Percentiles rank a stretch among this genome's conserved stretches.
These are phyloP conservation scores for Enteromius mattozi DNA, from an alignment of 2,797 vertebrate genomes.

Conservation along the genomic window DNA sequence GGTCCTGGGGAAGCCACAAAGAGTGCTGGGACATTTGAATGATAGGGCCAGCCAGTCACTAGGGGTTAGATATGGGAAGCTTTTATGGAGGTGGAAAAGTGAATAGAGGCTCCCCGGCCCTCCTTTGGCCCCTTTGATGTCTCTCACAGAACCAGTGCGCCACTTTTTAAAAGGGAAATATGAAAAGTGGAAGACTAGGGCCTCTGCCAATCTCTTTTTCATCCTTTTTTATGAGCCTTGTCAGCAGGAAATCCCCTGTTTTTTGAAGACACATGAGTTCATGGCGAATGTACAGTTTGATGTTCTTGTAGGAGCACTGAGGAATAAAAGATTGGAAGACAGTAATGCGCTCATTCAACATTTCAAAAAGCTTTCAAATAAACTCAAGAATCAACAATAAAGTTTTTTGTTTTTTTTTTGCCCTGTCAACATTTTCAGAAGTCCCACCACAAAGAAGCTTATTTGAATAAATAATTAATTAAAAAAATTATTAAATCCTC, in stretches of 20 bases:
- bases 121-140: slow-evolving; percentile 69
- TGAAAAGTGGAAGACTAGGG: slow-evolving; percentile 64
- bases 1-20: slow-evolving; percentile 81
- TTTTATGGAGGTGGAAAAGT: slow-evolving; percentile 69
- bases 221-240: slow-evolving; percentile 57
- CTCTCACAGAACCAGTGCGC: slow-evolving; percentile 65
- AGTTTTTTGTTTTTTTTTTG: neutral
- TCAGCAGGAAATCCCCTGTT: slow-evolving; percentile 58
- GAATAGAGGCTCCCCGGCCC: slow-evolving; percentile 64
- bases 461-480: neutral
- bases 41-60: slow-evolving; percentile 78
- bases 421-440: neutral
- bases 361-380: slow-evolving; percentile 21
- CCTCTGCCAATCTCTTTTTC: slow-evolving; percentile 62
- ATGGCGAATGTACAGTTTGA: slow-evolving; percentile 62
- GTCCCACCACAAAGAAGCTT: neutral
- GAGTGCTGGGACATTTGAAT: slow-evolving; percentile 78
- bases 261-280: slow-evolving; percentile 47
- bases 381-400: neutral
- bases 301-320: slow-evolving; percentile 45
- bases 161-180: slow-evolving; percentile 66
- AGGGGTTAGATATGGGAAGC: slow-evolving; percentile 71
- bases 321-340: slow-evolving; percentile 17
- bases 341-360: neutral
- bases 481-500: neutral